A percentile compares a stretch with the other conserved stretches of the same genome.
phyloP scores from a whole-genome alignment of 2,797 vertebrate species.

The Micrastur ruficollis region DNA sequence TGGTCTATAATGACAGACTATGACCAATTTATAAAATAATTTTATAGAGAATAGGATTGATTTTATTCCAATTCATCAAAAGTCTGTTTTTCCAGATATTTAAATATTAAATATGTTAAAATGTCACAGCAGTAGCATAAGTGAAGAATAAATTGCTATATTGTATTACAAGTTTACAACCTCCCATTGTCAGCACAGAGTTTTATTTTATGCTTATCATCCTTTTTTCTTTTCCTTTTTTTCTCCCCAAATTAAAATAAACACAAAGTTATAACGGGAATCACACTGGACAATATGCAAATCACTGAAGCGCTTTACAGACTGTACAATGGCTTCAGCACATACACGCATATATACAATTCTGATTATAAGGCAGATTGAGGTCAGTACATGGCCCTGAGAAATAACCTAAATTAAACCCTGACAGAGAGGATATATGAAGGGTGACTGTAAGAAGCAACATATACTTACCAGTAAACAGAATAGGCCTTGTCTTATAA shows the following conservation, averaged over 20 bases:
- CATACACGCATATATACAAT: neutral
- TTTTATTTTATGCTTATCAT: neutral
- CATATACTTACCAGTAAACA: neutral
- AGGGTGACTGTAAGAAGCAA: neutral
- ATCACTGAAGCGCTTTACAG: neutral
- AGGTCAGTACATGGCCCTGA: slow-evolving; percentile 40
- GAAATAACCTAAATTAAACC: slow-evolving; percentile 44
- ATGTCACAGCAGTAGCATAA: neutral
- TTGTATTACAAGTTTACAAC: neutral
- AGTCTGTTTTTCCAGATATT: neutral
- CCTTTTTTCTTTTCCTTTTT: neutral
- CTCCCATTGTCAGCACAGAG: neutral
- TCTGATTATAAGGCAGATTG: slow-evolving; percentile 6
- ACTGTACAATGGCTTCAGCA: neutral
- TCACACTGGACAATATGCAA: neutral
- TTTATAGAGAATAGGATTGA: neutral
- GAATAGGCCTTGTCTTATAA: neutral
- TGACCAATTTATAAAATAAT: neutral
- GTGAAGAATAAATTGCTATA: neutral
- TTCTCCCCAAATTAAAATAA: neutral
- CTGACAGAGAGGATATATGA: neutral
- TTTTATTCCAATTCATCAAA: neutral
- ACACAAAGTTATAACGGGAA: neutral
- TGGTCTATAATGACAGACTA: neutral
- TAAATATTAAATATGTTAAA: neutral